A percentile compares a stretch with the other conserved stretches of the same genome.
These are phyloP conservation scores for Coryphaenoides rupestris DNA, from an alignment of 2,113 vertebrate species.

Conservation along the genomic window DNA sequence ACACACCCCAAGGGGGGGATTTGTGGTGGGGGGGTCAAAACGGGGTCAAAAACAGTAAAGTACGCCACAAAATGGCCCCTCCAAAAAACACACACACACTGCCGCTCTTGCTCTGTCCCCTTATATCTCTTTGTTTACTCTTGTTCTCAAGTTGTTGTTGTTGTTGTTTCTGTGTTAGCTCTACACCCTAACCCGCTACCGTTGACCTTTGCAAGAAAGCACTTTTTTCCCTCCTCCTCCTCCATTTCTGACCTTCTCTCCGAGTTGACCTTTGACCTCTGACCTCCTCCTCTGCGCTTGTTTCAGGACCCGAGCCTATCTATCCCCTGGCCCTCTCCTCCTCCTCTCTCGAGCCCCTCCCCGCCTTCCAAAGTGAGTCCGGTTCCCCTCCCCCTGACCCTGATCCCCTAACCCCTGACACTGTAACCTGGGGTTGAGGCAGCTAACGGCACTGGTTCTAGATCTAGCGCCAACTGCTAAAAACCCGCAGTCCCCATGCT, in stretches of 20 bases:
- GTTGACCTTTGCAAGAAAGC: background rate
- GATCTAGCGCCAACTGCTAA: no score
- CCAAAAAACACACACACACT: no score
- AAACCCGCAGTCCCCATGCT: no score
- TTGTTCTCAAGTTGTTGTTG: no score
- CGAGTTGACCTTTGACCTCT: background rate
- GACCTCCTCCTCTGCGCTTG: slow-evolving; percentile 35
- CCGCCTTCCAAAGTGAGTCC: slow-evolving; percentile 65
- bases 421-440: background rate
- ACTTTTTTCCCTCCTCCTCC: background rate
- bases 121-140: no score
- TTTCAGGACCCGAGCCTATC: slow-evolving; percentile 45
- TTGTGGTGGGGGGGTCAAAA: no score
- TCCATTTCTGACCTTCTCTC: slow-evolving; percentile 2
- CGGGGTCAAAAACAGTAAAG: no score
- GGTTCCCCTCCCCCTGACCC: slow-evolving; percentile 11
- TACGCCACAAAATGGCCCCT: no score
- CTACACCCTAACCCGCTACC: background rate
- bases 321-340: slow-evolving; percentile 39
- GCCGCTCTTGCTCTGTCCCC: no score
- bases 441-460: no score
- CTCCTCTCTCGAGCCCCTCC: slow-evolving; percentile 36
- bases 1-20: no score
- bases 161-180: no score
- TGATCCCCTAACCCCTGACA: background rate